phyloP scores from a whole-genome alignment of 2,888 invertebrate genomes.

The Aporophyla lueneburgensis region DNA sequence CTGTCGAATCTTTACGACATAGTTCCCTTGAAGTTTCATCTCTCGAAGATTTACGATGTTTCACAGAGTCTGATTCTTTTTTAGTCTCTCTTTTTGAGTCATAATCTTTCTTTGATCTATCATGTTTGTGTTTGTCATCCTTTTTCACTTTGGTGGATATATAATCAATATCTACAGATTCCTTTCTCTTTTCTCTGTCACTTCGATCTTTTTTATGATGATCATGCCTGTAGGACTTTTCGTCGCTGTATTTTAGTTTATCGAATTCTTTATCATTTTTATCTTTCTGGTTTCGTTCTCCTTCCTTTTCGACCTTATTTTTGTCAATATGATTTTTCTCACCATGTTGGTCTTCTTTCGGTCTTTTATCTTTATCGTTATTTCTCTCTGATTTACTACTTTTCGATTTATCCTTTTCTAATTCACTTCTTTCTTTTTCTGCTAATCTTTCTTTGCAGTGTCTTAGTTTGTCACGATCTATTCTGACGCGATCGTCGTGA shows the following conservation, averaged over 20 bases:
- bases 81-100: conserved; percentile 86
- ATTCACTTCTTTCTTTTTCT: conserved; percentile 84
- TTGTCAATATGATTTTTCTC: conserved; percentile 76
- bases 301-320: conserved; percentile 75
- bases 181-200: conserved; percentile 84
- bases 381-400: conserved; percentile 75
- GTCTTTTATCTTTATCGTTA: conserved; percentile 82
- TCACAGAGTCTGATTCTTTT: conserved; percentile 82
- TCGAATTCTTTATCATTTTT: conserved; percentile 78
- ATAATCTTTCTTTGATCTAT: conserved; percentile 82
- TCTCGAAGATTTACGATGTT: conserved; percentile 85
- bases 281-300: conserved; percentile 78
- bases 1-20: conserved; percentile 88
- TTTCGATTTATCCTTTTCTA: conserved; percentile 78
- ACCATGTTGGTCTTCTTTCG: conserved; percentile 70
- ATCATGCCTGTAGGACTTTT: conserved; percentile 86
- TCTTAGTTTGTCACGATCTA: conserved; percentile 83
- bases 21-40: conserved; percentile 86
- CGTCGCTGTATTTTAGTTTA: conserved; percentile 80
- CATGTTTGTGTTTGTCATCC: conserved; percentile 89
- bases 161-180: conserved; percentile 75
- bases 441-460: conserved; percentile 78
- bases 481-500: conserved; percentile 81
- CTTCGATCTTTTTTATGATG: conserved; percentile 87
- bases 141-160: conserved; percentile 78